These are phyloP conservation scores for Paramuricea clavata DNA, from an alignment of 92 coral and sea anemone genomes.

Conservation along the genomic window DNA sequence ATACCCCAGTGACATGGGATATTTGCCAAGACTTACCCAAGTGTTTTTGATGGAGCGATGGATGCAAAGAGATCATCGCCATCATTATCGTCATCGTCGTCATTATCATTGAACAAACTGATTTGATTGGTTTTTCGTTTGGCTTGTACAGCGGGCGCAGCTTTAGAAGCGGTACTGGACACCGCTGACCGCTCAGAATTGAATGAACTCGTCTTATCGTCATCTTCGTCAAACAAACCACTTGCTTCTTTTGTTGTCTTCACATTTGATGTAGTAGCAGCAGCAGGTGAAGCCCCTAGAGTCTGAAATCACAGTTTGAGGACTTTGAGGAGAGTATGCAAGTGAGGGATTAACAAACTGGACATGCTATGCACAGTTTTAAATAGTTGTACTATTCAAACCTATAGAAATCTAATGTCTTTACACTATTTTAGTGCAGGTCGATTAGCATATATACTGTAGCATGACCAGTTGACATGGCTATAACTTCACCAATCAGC, in stretches of 20 bases:
- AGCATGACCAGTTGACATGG: too few relatives aligned
- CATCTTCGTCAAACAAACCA: conserved; percentile 84
- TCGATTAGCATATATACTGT: too few relatives aligned
- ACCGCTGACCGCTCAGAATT: conserved; percentile 65
- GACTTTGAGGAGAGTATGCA: not conserved
- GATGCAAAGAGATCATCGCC: conserved; percentile 92
- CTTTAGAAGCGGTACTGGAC: conserved; percentile 51
- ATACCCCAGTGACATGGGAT: too few relatives aligned
- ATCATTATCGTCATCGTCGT: conserved; percentile 78
- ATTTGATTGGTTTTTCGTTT: conserved; percentile 49
- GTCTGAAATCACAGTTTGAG: not conserved
- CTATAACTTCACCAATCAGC: too few relatives aligned
- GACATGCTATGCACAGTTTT: too few relatives aligned
- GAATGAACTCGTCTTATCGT: conserved; percentile 59
- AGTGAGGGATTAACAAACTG: too few relatives aligned
- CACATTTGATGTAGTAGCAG: not conserved
- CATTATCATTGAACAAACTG: conserved; percentile 85
- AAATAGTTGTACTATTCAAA: too few relatives aligned
- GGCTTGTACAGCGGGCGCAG: conserved; percentile 36
- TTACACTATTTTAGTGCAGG: too few relatives aligned
- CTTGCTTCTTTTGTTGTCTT: conserved; percentile 51
- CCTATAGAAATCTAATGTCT: too few relatives aligned
- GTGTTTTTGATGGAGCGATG: conserved; percentile 70
- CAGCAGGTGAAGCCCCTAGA: not conserved
- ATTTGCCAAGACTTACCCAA: not conserved